A percentile compares a stretch with the other conserved stretches of the same genome.
These are phyloP conservation scores for Toxotes jaculatrix DNA, from an alignment of 2,113 vertebrate species.

Conservation along the genomic window DNA sequence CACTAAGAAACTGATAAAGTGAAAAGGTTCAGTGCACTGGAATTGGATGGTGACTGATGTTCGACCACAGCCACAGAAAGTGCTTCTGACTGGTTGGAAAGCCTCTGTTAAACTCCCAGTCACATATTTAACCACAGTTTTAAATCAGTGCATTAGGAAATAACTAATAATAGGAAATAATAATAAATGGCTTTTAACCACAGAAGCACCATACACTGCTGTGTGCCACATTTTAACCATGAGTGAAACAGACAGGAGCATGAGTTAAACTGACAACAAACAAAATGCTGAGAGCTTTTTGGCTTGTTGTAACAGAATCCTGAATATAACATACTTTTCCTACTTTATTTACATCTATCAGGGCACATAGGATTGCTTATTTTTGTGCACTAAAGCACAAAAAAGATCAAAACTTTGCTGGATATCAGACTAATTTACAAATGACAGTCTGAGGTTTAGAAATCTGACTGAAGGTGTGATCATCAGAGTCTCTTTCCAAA, in stretches of 20 bases:
- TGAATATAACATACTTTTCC: neutral
- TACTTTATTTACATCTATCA: neutral
- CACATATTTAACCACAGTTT: neutral
- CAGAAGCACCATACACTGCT: too few relatives aligned
- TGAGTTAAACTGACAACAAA: neutral
- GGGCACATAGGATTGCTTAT: neutral
- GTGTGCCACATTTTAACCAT: neutral
- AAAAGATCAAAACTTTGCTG: neutral
- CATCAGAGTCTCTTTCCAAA: constrained; percentile 6
- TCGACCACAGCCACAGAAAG: neutral
- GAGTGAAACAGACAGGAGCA: neutral
- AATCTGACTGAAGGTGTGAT: neutral
- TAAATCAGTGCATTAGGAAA: neutral
- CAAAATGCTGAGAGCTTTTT: neutral
- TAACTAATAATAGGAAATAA: too few relatives aligned
- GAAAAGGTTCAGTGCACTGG: neutral
- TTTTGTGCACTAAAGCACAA: neutral
- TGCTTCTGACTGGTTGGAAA: neutral
- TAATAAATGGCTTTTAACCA: neutral
- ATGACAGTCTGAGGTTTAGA: neutral
- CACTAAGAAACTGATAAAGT: neutral
- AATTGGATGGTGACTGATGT: neutral
- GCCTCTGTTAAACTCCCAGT: neutral
- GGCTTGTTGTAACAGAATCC: neutral
- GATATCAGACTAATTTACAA: neutral